Percentiles rank a stretch among this genome's conserved stretches.
Evolutionary conservation across 2,797 vertebrate species (phyloP).

Genomic region (Valencia hispanica): DNA sequence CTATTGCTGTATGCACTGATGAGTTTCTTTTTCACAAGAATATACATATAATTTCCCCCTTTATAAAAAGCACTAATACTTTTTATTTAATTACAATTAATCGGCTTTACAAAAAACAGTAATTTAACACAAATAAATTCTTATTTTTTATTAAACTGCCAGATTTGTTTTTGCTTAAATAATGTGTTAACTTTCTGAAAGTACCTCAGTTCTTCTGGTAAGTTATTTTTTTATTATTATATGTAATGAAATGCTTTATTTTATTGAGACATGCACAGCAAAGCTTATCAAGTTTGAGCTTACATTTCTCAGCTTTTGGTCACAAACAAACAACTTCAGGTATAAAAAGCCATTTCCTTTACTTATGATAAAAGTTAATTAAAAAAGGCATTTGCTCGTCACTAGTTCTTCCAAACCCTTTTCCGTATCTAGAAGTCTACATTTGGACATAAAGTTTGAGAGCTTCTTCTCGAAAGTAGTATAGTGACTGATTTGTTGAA

Average conservation of each 20-base stretch:
- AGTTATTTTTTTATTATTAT: neutral
- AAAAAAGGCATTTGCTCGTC: neutral
- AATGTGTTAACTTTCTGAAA: neutral
- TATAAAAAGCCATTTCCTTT: neutral
- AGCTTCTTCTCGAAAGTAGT: neutral
- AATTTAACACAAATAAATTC: neutral
- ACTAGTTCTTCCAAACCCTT: neutral
- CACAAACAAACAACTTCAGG: neutral
- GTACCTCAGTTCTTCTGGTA: neutral
- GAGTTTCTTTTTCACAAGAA: neutral
- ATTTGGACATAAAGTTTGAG: neutral
- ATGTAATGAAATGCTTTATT: neutral
- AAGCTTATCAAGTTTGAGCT: neutral
- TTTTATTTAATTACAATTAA: neutral
- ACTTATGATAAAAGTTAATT: neutral
- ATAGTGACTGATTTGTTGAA: neutral
- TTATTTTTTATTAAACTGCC: neutral
- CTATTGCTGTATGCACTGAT: neutral
- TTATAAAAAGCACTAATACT: neutral
- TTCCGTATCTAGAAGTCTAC: neutral
- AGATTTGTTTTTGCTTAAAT: neutral
- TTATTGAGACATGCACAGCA: neutral
- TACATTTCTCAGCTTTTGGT: neutral
- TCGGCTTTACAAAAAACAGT: neutral
- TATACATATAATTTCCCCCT: too few relatives aligned